Evolutionary conservation across 1,140 invertebrate genomes (phyloP).

Genomic region (Holotrichia oblita): DNA sequence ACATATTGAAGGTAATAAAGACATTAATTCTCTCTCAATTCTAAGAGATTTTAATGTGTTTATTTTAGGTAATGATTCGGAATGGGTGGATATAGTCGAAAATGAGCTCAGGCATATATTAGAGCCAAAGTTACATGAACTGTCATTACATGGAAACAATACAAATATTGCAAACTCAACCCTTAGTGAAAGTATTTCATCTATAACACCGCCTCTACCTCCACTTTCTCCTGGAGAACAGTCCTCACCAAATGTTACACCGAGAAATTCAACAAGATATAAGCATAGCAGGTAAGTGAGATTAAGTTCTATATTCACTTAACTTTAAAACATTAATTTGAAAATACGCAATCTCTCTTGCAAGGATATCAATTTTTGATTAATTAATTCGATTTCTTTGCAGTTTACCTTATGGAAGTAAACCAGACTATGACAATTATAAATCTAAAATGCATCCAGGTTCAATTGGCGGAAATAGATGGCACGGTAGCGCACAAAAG

Average conservation of each 20-base stretch:
- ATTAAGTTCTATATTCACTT: no score
- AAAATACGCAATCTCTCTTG: no score
- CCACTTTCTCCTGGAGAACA: conserved; percentile 73
- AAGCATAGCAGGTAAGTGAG: conserved; percentile 64
- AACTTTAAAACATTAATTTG: no score
- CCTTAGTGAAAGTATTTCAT: conserved; percentile 73
- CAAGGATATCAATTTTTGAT: no score
- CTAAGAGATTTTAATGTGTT: background rate
- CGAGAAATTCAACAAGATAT: conserved; percentile 61
- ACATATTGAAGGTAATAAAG: conserved; percentile 20
- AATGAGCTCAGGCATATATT: conserved; percentile 80
- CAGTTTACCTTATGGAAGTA: conserved; percentile 68
- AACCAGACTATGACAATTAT: conserved; percentile 65
- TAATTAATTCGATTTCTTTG: conserved; percentile 5
- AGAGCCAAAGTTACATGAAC: conserved; percentile 71
- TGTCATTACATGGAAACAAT: conserved; percentile 63
- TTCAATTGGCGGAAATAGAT: conserved; percentile 48
- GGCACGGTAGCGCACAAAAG: conserved; percentile 53
- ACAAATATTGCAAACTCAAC: conserved; percentile 65
- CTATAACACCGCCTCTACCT: conserved; percentile 79
- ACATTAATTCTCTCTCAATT: background rate
- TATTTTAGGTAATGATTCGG: conserved; percentile 71
- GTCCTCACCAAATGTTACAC: conserved; percentile 61
- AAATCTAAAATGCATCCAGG: conserved; percentile 56
- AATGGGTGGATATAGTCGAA: conserved; percentile 87